phyloP scores from a whole-genome alignment of 2,888 invertebrate genomes.

The Sympetrum striolatum region DNA sequence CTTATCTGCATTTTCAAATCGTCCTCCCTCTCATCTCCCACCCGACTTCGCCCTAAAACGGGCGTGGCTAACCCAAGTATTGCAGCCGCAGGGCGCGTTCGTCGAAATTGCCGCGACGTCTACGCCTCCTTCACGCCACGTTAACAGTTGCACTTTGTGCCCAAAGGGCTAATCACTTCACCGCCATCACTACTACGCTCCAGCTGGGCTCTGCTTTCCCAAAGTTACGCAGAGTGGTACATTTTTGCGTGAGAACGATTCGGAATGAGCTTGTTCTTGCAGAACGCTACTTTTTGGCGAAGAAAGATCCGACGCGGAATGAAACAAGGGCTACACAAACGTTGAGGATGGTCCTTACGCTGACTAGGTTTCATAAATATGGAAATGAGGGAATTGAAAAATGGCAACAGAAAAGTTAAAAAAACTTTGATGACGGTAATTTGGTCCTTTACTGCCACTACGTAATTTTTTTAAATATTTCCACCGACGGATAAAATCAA shows the following conservation, averaged over 20 bases:
- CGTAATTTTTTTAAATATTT: too few relatives aligned
- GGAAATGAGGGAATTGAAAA: too few relatives aligned
- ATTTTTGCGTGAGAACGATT: not conserved
- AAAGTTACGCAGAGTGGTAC: not conserved
- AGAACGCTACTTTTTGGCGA: too few relatives aligned
- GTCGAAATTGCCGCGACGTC: not conserved
- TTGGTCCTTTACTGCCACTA: too few relatives aligned
- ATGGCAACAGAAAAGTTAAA: too few relatives aligned
- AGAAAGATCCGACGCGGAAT: too few relatives aligned
- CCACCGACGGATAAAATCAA: too few relatives aligned
- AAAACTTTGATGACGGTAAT: too few relatives aligned
- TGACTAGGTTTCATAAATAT: too few relatives aligned
- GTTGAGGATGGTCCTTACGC: too few relatives aligned
- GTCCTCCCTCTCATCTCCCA: not conserved
- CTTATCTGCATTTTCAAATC: not conserved
- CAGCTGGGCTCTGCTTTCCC: not conserved
- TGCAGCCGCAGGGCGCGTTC: not conserved
- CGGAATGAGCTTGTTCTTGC: too few relatives aligned
- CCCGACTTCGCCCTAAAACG: not conserved
- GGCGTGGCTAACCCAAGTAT: not conserved
- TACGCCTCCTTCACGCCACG: not conserved
- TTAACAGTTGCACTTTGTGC: not conserved
- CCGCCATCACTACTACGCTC: not conserved
- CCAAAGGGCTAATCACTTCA: not conserved
- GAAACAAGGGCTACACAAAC: too few relatives aligned